These are phyloP conservation scores for Malacosoma neustria DNA, from an alignment of 2,888 invertebrate genomes.

Conservation along the genomic window DNA sequence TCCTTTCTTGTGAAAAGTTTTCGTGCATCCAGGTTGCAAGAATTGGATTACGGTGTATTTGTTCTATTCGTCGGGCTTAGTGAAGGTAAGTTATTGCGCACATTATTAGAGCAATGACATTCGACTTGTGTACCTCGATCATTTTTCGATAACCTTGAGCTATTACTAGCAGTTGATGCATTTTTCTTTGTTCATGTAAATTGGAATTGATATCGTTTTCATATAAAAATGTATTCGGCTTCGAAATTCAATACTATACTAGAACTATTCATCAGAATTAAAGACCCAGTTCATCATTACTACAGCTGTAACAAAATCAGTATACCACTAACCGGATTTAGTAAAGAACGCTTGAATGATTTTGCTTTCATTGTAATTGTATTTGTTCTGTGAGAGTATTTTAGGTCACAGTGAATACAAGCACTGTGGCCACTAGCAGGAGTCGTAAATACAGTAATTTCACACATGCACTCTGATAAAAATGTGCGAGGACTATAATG, in stretches of 20 bases:
- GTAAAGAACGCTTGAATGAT: background rate
- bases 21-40: slow-evolving; percentile 23
- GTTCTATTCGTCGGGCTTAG: slow-evolving; percentile 15
- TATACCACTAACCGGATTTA: background rate
- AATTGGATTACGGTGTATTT: slow-evolving; percentile 37
- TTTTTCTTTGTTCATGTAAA: slow-evolving; percentile 41
- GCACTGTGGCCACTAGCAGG: too few species aligned
- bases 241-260: too few species aligned
- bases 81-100: slow-evolving; percentile 58
- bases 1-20: slow-evolving; percentile 37
- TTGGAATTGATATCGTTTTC: background rate
- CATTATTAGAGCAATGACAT: slow-evolving; percentile 46
- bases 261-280: too few species aligned
- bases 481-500: too few species aligned
- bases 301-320: background rate
- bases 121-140: slow-evolving; percentile 30
- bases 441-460: too few species aligned
- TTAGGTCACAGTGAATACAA: background rate
- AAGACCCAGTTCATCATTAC: background rate
- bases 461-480: too few species aligned
- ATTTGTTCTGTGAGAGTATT: background rate
- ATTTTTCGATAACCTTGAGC: slow-evolving; percentile 65
- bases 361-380: background rate
- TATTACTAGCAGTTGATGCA: slow-evolving; percentile 30
- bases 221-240: too few species aligned